Conservation (phyloP, 2,888 invertebrate species). For the Pharmacophagus antenor region DNA sequence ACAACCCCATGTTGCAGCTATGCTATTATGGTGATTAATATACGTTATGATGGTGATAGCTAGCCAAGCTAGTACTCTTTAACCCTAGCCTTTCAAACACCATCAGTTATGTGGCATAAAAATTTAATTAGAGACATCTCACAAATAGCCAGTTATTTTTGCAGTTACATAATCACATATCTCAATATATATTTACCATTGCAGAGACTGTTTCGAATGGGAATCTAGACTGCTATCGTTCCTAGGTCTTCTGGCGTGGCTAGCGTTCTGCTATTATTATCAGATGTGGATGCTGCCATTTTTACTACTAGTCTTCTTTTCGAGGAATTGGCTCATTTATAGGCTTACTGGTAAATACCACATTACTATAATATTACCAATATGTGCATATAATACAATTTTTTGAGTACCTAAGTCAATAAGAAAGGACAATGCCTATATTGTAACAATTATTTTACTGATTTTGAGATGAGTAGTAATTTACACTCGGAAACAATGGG, state of each 20-base stretch:
- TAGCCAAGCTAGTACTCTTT: neutral
- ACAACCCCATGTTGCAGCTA: neutral
- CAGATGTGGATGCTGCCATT: conserved; percentile 97
- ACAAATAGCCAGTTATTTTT: neutral
- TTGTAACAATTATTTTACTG: too few relatives aligned
- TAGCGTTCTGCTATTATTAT: conserved; percentile 95
- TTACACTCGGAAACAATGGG: too few relatives aligned
- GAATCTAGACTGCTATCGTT: conserved; percentile 93
- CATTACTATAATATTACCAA: neutral
- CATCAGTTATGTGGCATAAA: too few relatives aligned
- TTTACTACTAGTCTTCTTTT: conserved; percentile 88
- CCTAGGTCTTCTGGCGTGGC: conserved; percentile 90
- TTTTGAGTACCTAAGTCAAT: too few relatives aligned
- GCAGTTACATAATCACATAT: too few relatives aligned
- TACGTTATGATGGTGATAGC: neutral
- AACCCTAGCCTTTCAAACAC: neutral
- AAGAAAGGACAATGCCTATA: too few relatives aligned
- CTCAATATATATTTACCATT: too few relatives aligned
- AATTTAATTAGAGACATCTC: neutral
- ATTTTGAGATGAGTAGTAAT: too few relatives aligned
- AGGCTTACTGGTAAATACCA: conserved; percentile 65
- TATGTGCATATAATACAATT: too few relatives aligned
- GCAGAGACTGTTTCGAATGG: conserved; percentile 98
- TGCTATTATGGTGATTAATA: neutral
- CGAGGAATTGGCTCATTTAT: conserved; percentile 78